Percentiles rank a stretch among this genome's conserved stretches.
These are phyloP conservation scores for Lamprologus sp. DNA, from an alignment of 2,113 vertebrate genomes.

Conservation along the genomic window DNA sequence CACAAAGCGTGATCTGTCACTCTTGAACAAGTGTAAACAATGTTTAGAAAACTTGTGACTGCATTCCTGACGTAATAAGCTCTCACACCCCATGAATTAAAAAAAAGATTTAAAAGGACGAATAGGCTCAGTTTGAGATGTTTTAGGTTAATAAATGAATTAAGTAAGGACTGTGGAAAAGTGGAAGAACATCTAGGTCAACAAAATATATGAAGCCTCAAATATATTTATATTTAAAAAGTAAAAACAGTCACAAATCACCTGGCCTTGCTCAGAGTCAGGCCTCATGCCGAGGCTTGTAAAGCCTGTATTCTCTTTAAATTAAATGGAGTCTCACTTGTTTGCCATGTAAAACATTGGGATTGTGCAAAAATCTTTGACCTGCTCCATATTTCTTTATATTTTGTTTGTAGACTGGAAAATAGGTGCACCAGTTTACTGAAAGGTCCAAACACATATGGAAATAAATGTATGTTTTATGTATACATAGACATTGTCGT, in stretches of 20 bases:
- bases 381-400: background rate
- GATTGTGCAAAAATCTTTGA: background rate
- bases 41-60: constrained; percentile 20
- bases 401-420: background rate
- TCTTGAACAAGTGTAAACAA: background rate
- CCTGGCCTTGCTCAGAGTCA: background rate
- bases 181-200: background rate
- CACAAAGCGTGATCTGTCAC: background rate
- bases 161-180: background rate
- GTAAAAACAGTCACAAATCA: background rate
- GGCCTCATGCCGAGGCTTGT: background rate
- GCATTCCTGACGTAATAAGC: background rate
- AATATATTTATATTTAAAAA: background rate
- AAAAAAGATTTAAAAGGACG: background rate
- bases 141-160: background rate
- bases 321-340: background rate
- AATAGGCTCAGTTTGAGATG: background rate
- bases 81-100: background rate
- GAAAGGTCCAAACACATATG: background rate
- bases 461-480: background rate
- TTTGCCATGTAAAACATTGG: background rate
- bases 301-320: background rate
- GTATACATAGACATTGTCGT: background rate
- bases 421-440: background rate
- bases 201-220: background rate